phyloP scores from a whole-genome alignment of 2,113 vertebrate genomes.

The Pan paniscus region DNA sequence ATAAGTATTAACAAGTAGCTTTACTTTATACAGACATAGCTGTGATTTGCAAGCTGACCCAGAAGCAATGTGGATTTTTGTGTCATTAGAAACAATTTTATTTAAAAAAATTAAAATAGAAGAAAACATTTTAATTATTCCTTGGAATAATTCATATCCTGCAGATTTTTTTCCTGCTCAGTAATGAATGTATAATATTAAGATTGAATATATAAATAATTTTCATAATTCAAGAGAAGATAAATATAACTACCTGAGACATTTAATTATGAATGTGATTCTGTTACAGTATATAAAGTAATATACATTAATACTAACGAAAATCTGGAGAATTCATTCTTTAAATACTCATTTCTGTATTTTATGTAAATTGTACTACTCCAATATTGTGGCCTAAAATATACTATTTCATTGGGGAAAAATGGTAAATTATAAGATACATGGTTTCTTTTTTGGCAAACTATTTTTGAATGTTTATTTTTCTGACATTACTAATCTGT shows the following conservation, averaged over 20 bases:
- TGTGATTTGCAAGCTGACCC: conserved; percentile 78
- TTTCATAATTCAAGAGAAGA: conserved; percentile 84
- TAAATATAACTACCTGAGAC: conserved; percentile 84
- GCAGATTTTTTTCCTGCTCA: conserved; percentile 83
- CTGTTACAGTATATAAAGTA: conserved; percentile 78
- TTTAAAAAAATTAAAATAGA: conserved; percentile 76
- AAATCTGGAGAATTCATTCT: conserved; percentile 75
- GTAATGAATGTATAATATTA: conserved; percentile 82
- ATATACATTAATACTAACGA: conserved; percentile 82
- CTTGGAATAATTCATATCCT: conserved; percentile 82
- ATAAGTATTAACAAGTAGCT: conserved; percentile 65
- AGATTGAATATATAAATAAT: conserved; percentile 85
- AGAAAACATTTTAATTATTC: conserved; percentile 79
- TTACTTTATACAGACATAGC: conserved; percentile 48
- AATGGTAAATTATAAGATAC: conserved; percentile 19
- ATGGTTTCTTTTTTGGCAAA: conserved; percentile 54
- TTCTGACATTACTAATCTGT: conserved; percentile 21
- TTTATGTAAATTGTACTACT: conserved; percentile 77
- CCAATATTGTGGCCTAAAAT: conserved; percentile 69
- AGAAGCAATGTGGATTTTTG: conserved; percentile 75
- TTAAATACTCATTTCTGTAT: conserved; percentile 77
- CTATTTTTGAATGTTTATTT: conserved; percentile 47
- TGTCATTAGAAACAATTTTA: conserved; percentile 83
- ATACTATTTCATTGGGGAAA: conserved; percentile 57
- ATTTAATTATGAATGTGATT: conserved; percentile 85